phyloP scores from a whole-genome alignment of 2,888 invertebrate species.

The Nipponacmea schrenckii region DNA sequence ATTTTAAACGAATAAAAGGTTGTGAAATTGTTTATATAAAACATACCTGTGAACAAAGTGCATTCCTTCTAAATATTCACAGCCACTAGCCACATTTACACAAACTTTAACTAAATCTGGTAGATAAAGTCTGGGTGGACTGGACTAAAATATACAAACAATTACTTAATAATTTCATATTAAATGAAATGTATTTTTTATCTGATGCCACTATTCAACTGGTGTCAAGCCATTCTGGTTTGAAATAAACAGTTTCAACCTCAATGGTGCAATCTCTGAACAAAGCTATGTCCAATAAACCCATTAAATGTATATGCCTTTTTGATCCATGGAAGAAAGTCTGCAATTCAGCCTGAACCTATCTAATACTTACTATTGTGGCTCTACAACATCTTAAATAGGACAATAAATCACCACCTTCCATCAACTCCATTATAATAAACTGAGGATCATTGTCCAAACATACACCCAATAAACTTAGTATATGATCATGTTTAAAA shows the following conservation, averaged over 20 bases:
- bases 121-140: conserved; percentile 74
- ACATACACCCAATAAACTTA: conserved; percentile 92
- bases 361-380: conserved; percentile 72
- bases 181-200: no score
- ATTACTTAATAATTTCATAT: conserved; percentile 3
- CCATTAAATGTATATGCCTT: no score
- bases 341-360: no score
- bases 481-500: conserved; percentile 95
- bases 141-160: conserved; percentile 29
- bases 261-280: no score
- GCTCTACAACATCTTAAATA: conserved; percentile 87
- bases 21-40: no score
- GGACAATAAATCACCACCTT: conserved; percentile 92
- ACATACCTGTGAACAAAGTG: conserved; percentile 89
- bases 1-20: no score
- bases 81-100: conserved; percentile 94
- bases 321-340: no score
- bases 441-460: conserved; percentile 92
- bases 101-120: conserved; percentile 91
- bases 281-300: no score
- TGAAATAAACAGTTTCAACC: not conserved
- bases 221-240: no score
- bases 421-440: conserved; percentile 97
- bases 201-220: no score
- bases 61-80: conserved; percentile 94